Evolutionary conservation across 1,140 invertebrate species (phyloP).

Genomic region (Aphaenogaster floridana): DNA sequence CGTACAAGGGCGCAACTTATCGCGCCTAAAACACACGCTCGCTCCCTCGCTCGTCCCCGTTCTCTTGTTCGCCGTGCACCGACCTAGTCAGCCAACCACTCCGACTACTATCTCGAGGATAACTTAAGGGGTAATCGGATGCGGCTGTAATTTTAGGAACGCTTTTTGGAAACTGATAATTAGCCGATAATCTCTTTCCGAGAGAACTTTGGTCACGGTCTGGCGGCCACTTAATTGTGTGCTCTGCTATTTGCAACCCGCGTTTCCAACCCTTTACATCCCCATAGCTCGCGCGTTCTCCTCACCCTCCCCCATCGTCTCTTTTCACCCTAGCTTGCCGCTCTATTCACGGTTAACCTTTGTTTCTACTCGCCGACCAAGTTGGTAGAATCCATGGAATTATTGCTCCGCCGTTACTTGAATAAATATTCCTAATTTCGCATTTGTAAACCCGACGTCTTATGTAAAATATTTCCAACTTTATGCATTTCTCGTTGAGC

Average conservation of each 20-base stretch:
- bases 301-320: not conserved
- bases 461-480: conserved; percentile 37
- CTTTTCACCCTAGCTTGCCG: not conserved
- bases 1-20: conserved; percentile 44
- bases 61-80: conserved; percentile 11
- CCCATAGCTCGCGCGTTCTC: not conserved
- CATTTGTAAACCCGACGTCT: conserved; percentile 34
- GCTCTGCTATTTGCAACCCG: conserved; percentile 27
- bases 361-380: conserved; percentile 36
- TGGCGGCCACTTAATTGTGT: conserved; percentile 31
- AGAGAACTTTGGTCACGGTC: conserved; percentile 11
- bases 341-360: conserved; percentile 39
- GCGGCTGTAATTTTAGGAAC: conserved; percentile 41
- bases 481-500: not conserved
- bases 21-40: conserved; percentile 47
- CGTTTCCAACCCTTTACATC: conserved; percentile 27
- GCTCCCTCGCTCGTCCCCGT: conserved; percentile 1
- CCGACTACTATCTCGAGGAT: not conserved
- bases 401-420: conserved; percentile 39
- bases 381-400: conserved; percentile 33
- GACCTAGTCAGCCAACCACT: not conserved
- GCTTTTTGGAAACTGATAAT: conserved; percentile 52
- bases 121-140: conserved; percentile 19
- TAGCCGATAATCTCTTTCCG: conserved; percentile 54
- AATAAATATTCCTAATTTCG: conserved; percentile 57